These are phyloP conservation scores for Apteryx mantelli DNA, from an alignment of 2,113 vertebrate species.

Conservation along the genomic window DNA sequence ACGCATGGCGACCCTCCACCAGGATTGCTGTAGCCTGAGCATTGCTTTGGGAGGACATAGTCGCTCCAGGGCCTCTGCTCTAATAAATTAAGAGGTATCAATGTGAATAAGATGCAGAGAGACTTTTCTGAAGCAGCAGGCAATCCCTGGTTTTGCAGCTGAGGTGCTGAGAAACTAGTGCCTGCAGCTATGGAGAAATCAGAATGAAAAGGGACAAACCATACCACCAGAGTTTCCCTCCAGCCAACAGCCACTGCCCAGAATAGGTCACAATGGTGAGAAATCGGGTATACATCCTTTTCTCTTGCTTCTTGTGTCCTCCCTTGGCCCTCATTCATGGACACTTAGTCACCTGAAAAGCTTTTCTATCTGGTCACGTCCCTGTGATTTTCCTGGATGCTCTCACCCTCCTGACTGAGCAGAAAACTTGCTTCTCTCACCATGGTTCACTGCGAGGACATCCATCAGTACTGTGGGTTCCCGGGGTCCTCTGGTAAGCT, in stretches of 20 bases:
- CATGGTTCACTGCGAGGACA: neutral
- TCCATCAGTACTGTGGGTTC: neutral
- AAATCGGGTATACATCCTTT: neutral
- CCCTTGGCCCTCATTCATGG: neutral
- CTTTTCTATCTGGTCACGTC: neutral
- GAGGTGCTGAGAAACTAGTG: neutral
- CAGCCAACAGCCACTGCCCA: neutral
- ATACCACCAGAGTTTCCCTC: neutral
- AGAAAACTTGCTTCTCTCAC: neutral
- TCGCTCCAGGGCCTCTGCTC: neutral
- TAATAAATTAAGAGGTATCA: neutral
- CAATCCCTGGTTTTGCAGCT: fast-evolving
- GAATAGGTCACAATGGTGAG: neutral
- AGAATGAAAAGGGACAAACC: neutral
- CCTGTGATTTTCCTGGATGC: neutral
- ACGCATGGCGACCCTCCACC: fast-evolving
- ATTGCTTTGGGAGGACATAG: fast-evolving
- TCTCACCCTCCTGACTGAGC: neutral
- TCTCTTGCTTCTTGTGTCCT: neutral
- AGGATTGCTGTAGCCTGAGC: fast-evolving
- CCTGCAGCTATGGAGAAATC: neutral
- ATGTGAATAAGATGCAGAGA: neutral
- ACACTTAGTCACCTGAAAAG: neutral
- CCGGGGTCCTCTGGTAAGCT: neutral
- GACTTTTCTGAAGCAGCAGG: neutral